Evolutionary conservation across 2,797 vertebrate genomes (phyloP).

Genomic region (Lagocephalus sceleratus): DNA sequence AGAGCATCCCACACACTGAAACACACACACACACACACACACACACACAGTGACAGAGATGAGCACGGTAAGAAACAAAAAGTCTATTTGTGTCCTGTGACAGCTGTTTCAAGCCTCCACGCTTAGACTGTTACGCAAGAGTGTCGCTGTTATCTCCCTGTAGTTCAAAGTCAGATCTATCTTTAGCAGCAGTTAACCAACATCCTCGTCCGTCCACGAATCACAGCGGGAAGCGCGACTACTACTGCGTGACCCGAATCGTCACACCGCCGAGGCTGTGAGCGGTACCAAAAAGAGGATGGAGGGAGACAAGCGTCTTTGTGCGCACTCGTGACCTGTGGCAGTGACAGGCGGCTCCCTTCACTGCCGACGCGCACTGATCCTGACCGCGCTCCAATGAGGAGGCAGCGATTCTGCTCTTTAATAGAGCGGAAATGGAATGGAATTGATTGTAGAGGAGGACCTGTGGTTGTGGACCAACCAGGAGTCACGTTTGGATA

Average conservation of each 20-base stretch:
- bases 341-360: too few species aligned
- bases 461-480: too few species aligned
- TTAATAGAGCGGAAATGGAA: too few species aligned
- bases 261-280: constrained; percentile 60
- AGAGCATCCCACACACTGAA: constrained; percentile 92
- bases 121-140: constrained; percentile 30
- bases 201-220: constrained; percentile 39
- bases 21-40: constrained; percentile 24
- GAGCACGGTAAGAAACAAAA: background rate
- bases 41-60: constrained; percentile 6
- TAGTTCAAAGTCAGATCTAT: constrained; percentile 14
- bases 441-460: too few species aligned
- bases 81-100: constrained; percentile 1
- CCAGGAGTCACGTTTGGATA: too few species aligned
- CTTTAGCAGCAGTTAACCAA: constrained; percentile 34
- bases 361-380: too few species aligned
- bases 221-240: constrained; percentile 28
- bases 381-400: too few species aligned
- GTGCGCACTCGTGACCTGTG: too few species aligned
- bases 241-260: constrained; percentile 36
- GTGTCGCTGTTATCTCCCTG: constrained; percentile 23
- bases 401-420: too few species aligned
- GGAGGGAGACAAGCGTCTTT: too few species aligned
- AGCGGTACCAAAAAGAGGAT: constrained; percentile 5
- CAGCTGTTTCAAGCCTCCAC: background rate